Conservation (phyloP, 2,113 vertebrate species). For the Stomatorhinus ivindoensis region DNA sequence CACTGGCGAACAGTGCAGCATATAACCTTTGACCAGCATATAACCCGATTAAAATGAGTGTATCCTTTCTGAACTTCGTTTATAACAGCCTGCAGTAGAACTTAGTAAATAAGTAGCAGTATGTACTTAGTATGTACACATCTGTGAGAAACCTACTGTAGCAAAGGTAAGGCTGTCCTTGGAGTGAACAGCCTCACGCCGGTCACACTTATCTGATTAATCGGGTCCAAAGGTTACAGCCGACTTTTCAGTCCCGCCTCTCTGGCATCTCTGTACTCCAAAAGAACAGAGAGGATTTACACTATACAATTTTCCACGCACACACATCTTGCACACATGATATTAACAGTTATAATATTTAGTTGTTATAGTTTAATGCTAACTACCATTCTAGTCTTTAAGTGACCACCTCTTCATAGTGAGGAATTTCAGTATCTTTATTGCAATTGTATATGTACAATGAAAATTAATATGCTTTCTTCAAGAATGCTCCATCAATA, state of each 20-base stretch:
- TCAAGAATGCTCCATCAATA: neutral
- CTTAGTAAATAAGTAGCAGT: neutral
- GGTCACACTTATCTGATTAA: neutral
- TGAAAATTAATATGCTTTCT: neutral
- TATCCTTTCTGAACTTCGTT: neutral
- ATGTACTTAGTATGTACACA: no score
- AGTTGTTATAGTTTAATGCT: neutral
- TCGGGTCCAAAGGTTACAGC: neutral
- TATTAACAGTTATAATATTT: neutral
- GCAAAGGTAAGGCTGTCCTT: neutral
- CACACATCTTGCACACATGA: neutral
- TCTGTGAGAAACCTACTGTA: neutral
- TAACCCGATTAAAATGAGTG: neutral
- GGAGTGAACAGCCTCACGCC: neutral
- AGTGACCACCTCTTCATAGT: neutral
- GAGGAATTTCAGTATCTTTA: neutral
- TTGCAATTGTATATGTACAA: neutral
- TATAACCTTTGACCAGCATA: neutral
- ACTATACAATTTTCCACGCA: neutral
- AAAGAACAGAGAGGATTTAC: neutral
- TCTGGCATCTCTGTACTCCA: neutral
- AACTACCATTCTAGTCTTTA: neutral
- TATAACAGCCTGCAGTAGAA: neutral
- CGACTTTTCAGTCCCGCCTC: neutral
- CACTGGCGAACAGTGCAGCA: neutral